Evolutionary conservation across 2,888 invertebrate species (phyloP).

Genomic region (Pyrrhia umbra): DNA sequence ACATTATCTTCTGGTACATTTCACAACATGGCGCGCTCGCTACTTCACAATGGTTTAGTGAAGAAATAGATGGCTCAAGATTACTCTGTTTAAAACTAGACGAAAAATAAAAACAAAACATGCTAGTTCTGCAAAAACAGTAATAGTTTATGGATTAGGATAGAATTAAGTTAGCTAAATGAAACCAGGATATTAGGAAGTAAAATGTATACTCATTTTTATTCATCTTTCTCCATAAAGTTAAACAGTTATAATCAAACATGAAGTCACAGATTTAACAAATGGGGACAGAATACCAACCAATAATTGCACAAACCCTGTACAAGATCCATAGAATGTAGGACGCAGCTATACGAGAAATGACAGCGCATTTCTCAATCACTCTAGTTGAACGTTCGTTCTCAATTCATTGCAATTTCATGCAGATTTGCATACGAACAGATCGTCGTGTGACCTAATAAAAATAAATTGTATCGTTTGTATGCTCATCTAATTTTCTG

Average conservation of each 20-base stretch:
- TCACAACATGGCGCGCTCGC: slow-evolving; percentile 43
- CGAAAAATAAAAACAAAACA: slow-evolving; percentile 8
- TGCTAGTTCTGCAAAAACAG: not conserved
- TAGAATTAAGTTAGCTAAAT: slow-evolving; percentile 1
- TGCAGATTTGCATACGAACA: slow-evolving; percentile 70
- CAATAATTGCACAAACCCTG: slow-evolving; percentile 8
- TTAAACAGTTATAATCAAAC: slow-evolving; percentile 20
- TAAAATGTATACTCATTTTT: slow-evolving; percentile 8
- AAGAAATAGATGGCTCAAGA: slow-evolving; percentile 55
- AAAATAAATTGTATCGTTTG: slow-evolving; percentile 71
- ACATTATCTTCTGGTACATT: slow-evolving; percentile 56
- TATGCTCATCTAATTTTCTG: slow-evolving; percentile 79
- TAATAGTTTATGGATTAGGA: not conserved
- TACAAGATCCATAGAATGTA: slow-evolving; percentile 21
- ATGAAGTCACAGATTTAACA: slow-evolving; percentile 4
- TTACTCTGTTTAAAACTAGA: slow-evolving; percentile 30
- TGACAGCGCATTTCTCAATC: slow-evolving; percentile 43
- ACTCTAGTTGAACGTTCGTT: slow-evolving; percentile 43
- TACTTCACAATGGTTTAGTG: slow-evolving; percentile 54
- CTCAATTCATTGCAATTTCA: slow-evolving; percentile 73
- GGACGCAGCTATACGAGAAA: slow-evolving; percentile 16
- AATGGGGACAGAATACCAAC: not conserved
- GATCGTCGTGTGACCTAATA: slow-evolving; percentile 70
- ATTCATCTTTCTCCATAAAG: slow-evolving; percentile 21
- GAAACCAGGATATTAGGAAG: slow-evolving; percentile 5